Evolutionary conservation across 30 jellyfish, hydroid and myxozoan genomes (phyloP), one percentile per base, ranked within the genome.

Genomic region (Pelagia noctiluca): DNA sequence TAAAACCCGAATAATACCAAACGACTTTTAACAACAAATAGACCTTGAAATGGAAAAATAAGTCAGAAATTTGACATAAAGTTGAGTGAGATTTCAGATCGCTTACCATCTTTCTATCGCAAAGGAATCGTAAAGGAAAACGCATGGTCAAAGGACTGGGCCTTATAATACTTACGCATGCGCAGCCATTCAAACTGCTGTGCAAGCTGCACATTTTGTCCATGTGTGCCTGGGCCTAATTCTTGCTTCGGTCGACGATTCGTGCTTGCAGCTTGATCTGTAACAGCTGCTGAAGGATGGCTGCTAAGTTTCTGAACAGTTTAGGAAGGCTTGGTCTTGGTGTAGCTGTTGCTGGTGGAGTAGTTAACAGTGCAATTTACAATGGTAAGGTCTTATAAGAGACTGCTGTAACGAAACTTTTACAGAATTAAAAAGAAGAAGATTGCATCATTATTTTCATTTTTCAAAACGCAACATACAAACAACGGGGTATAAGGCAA

Each of bases 291-390:
- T 22, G 1, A 37, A 77, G 29, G 31, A 88, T 88, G 95, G 96
- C 97, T 13, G 89, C 96, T 1, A 87, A 60, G 35, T 30, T 87
- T 31, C 72, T 90, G 26, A 91, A 91, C 65, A 68, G 63, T 13
- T 19, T 91, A 18, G 95, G 93, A 25, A 83, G 49, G 37, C 96
- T 94, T 71, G 99, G 99, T 36, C 50, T 94, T 70, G 99, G 99
- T 10, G 24, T 94, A 54, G 99, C 99, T 13, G 69, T 94, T 12
- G 90, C 96, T 84, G 99, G 99, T 25, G 96, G 99, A 19, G 91
- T 94, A 24, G 77, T 78, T 3, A 94, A 87, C 50, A 94, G 92
- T 78, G 99, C 99, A 19, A 48, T 94, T 16, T 94, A 94, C 52
- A 94, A 94, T 66, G 99, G 99, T 94, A 83, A 23, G 97, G 18